These are phyloP conservation scores for Xiphias gladius DNA, from an alignment of 2,113 vertebrate genomes.

Conservation along the genomic window DNA sequence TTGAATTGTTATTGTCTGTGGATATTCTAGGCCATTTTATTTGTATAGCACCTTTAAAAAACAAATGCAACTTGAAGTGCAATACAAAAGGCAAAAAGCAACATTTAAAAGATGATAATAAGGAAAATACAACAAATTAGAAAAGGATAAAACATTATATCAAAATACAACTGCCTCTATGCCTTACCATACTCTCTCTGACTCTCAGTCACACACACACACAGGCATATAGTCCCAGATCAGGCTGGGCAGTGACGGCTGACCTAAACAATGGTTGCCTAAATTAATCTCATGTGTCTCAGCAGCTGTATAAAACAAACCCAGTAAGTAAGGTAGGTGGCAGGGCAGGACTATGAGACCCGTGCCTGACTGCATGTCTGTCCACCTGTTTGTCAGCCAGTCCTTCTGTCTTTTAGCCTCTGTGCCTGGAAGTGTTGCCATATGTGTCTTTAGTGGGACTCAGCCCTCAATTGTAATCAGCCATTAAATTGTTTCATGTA, in stretches of 20 bases:
- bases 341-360: conserved; percentile 77
- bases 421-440: conserved; percentile 64
- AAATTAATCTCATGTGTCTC: conserved; percentile 88
- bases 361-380: conserved; percentile 15
- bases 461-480: conserved; percentile 93
- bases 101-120: neutral
- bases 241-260: conserved; percentile 82
- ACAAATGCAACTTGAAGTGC: neutral
- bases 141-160: neutral
- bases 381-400: conserved; percentile 18
- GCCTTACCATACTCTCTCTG: neutral
- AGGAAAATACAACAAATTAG: neutral
- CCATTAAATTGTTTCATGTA: conserved; percentile 97
- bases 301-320: conserved; percentile 95
- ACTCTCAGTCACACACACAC: conserved; percentile 17
- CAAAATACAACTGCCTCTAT: neutral
- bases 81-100: neutral
- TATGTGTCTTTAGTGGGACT: conserved; percentile 85
- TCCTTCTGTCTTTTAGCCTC: conserved; percentile 45
- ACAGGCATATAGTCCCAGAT: conserved; percentile 55
- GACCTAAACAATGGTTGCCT: conserved; percentile 86
- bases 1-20: conserved; percentile 4
- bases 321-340: conserved; percentile 85
- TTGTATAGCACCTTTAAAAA: neutral
- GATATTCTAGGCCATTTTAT: neutral